Conservation (phyloP, 2,797 vertebrate species). For the Percopsis omiscomaycus region DNA sequence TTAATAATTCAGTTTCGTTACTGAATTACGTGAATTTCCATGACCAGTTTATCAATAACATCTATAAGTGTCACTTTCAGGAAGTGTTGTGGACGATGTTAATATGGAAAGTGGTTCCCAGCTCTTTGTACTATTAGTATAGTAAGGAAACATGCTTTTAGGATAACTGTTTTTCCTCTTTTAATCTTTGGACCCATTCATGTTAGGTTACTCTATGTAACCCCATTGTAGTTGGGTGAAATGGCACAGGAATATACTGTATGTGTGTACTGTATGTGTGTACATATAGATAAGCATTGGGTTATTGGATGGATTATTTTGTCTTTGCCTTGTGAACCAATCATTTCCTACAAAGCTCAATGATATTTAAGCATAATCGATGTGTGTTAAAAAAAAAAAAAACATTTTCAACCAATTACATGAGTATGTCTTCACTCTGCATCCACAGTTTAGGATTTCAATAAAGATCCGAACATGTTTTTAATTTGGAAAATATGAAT, state of each 20-base stretch:
- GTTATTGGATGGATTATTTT: no score
- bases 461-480: neutral
- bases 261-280: no score
- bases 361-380: neutral
- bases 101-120: conserved; percentile 19
- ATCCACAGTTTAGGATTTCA: neutral
- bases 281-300: no score
- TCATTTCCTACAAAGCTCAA: neutral
- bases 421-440: neutral
- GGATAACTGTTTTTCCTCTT: conserved; percentile 33
- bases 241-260: no score
- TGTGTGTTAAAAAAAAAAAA: neutral
- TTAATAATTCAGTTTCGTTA: neutral
- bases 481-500: neutral
- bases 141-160: conserved; percentile 48
- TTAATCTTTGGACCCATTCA: conserved; percentile 68
- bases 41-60: conserved; percentile 1
- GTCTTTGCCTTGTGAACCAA: neutral
- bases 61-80: neutral
- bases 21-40: neutral
- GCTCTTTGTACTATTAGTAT: conserved; percentile 11
- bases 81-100: neutral
- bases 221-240: no score
- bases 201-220: neutral
- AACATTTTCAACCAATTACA: neutral